These are phyloP conservation scores for Brachyistius frenatus DNA, from an alignment of 2,113 vertebrate genomes.

Conservation along the genomic window DNA sequence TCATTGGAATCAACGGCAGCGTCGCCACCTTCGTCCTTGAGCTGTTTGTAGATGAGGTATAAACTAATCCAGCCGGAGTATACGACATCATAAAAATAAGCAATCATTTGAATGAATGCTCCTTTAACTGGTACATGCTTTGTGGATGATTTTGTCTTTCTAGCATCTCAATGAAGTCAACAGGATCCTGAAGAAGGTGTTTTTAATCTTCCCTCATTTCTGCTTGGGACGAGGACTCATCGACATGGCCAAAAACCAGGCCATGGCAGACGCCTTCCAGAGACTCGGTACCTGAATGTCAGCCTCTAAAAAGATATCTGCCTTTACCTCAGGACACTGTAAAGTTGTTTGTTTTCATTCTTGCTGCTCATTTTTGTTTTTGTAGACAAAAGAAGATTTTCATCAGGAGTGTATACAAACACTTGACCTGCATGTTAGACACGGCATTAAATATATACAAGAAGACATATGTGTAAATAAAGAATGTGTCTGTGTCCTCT, in stretches of 20 bases:
- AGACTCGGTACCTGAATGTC: slow-evolving; percentile 77
- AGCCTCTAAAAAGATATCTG: not conserved
- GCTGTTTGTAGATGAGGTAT: slow-evolving; percentile 85
- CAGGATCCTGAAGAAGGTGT: slow-evolving; percentile 85
- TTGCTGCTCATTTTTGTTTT: too few relatives aligned
- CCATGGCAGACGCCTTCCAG: slow-evolving; percentile 82
- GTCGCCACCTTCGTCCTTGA: slow-evolving; percentile 88
- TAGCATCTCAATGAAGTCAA: slow-evolving; percentile 85
- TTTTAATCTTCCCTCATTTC: slow-evolving; percentile 88
- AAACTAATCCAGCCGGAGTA: not conserved
- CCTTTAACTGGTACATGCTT: not conserved
- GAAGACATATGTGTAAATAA: not conserved
- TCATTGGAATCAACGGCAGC: slow-evolving; percentile 88
- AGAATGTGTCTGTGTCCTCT: not conserved
- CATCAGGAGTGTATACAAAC: not conserved
- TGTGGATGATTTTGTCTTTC: slow-evolving; percentile 15
- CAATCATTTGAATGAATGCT: not conserved
- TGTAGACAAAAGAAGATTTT: not conserved
- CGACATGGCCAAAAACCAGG: slow-evolving; percentile 89
- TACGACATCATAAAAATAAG: not conserved
- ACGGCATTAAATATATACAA: not conserved
- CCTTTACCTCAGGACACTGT: not conserved
- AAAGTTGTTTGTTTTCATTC: not conserved
- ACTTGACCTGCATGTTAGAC: not conserved
- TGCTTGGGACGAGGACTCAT: slow-evolving; percentile 88